phyloP scores from a whole-genome alignment of 2,113 vertebrate species.

The Chauna torquata region DNA sequence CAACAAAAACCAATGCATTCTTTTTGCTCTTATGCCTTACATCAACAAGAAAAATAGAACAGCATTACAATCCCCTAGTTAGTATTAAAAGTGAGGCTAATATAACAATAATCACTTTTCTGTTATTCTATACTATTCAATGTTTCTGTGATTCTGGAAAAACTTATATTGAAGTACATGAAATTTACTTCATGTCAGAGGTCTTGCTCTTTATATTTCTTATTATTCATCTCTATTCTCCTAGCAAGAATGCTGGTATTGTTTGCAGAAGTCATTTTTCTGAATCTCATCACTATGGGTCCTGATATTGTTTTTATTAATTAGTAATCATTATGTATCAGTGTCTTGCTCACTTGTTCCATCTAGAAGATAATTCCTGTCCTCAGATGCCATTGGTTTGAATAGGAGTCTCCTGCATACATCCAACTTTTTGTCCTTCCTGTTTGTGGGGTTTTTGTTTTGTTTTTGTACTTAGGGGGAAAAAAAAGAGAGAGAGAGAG shows the following conservation, averaged over 20 bases:
- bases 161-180: background rate
- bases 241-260: background rate
- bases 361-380: slow-evolving; percentile 27
- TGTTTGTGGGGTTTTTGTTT: background rate
- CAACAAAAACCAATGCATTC: background rate
- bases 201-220: background rate
- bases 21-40: background rate
- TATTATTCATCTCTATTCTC: background rate
- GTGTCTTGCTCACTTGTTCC: slow-evolving; percentile 23
- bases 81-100: background rate
- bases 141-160: background rate
- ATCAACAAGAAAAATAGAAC: background rate
- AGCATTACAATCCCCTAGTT: background rate
- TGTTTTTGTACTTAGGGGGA: background rate
- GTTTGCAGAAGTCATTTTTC: slow-evolving; percentile 31
- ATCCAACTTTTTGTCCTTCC: slow-evolving; percentile 10
- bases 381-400: slow-evolving; percentile 20
- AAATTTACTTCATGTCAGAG: background rate
- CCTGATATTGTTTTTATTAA: slow-evolving; percentile 26
- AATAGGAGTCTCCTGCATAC: slow-evolving; percentile 21
- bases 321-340: slow-evolving; percentile 12
- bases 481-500: background rate
- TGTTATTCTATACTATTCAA: background rate
- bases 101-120: background rate
- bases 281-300: background rate